Evolutionary conservation across 2,797 vertebrate species (phyloP), one percentile per base, ranked within the genome.

Genomic region (Masticophis lateralis): DNA sequence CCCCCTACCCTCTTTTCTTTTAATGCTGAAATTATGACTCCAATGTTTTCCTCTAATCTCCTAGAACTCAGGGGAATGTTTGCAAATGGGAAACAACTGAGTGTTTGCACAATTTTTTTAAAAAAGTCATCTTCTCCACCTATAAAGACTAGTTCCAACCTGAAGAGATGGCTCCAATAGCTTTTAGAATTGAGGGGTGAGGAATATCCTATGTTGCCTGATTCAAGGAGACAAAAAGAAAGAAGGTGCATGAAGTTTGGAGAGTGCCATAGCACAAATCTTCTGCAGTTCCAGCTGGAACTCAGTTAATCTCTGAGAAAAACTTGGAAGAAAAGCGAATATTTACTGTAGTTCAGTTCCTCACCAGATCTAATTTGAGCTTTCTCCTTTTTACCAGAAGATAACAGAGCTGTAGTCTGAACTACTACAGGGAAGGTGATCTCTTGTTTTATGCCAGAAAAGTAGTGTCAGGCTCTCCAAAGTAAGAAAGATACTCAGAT

Each of bases 11-110:
- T 32, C 16, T 22, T 18, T 51, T 28, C 11, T 11, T 88, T 51
- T 89, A 89, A 90, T 32, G 60, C 61, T 88, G 43, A 91, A 92
- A 92, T 92, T 90, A 88, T 32, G 32, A 90, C 57, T 87, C 47
- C 63, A 87, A 9, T 25, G 27, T 87, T 92, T 63, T 90, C n/a
- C 32, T 83, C 89, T 88, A 60, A 88, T 60, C 25, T 90, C 43
- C n/a, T 87, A 92, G 43, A 87, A 60, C 53, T 8, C 27, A 28
- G 53, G 56, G n/a, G 47, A 88, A 90, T 83, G 61, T 27, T 55
- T 87, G 56, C 32, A 88, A 61, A 61, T 56, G 25, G 91, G 61
- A 94, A 87, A 79, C 91, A 60, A 92, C 11, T 25, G n/a, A 87
- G 9, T 11, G 0, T 51, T 90, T 94, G 55, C 22, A 87, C 57